A percentile compares a stretch with the other conserved stretches of the same genome.
phyloP scores from a whole-genome alignment of 2,113 vertebrate species.

The Upupa epops region DNA sequence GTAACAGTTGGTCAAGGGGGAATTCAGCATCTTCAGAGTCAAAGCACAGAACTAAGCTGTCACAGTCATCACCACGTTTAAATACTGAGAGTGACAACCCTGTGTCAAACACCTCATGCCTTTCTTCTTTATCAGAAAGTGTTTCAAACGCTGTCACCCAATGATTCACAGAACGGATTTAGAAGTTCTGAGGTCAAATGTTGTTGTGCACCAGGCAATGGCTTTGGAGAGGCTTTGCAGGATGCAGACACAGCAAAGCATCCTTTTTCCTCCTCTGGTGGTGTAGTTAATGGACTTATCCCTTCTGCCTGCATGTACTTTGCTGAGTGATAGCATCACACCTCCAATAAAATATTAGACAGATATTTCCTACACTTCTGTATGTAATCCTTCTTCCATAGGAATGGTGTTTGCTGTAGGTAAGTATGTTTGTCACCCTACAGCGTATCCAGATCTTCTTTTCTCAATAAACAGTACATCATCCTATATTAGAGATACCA shows the following conservation, averaged over 20 bases:
- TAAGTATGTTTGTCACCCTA: neutral
- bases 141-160: neutral
- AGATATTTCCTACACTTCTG: constrained; percentile 22
- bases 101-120: neutral
- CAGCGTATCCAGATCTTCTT: neutral
- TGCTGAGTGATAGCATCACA: neutral
- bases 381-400: neutral
- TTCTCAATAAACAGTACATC: neutral
- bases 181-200: neutral
- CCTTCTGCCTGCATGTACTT: neutral
- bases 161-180: neutral
- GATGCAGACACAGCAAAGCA: neutral
- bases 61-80: neutral
- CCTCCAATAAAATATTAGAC: neutral
- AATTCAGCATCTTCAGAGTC: neutral
- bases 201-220: rapidly evolving
- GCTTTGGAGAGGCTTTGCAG: neutral
- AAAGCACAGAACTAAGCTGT: neutral
- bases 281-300: neutral
- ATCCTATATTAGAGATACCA: neutral
- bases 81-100: neutral
- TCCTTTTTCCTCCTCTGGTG: neutral
- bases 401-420: neutral
- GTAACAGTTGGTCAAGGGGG: neutral
- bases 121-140: neutral